Conservation (phyloP, 1,140 invertebrate species). For the Bursaphelenchus mucronatus region DNA sequence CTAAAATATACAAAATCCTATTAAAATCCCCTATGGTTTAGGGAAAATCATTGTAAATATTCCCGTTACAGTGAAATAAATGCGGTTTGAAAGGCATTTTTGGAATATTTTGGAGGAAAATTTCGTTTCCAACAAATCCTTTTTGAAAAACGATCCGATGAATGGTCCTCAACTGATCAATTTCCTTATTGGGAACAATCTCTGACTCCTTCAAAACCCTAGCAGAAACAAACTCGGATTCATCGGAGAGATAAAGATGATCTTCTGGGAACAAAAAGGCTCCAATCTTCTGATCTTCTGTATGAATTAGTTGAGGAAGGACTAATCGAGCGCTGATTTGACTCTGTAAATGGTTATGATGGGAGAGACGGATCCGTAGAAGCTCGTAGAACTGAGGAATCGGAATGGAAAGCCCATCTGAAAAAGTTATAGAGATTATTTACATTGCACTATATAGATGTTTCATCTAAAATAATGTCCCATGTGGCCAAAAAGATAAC, state of each 20-base stretch:
- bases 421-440: conserved; percentile 3
- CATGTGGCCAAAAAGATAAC: too few relatives aligned
- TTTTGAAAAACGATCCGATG: conserved; percentile 12
- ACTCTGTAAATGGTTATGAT: background rate
- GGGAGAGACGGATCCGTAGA: background rate
- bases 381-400: conserved; percentile 19
- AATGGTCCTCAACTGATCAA: conserved; percentile 11
- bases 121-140: background rate
- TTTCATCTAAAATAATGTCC: too few relatives aligned
- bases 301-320: conserved; percentile 7
- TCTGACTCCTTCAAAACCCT: background rate
- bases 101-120: conserved; percentile 4
- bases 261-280: conserved; percentile 8
- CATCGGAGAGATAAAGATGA: conserved; percentile 3
- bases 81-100: conserved; percentile 18
- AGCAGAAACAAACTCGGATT: background rate
- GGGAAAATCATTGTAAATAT: background rate
- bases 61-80: conserved; percentile 17
- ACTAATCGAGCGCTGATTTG: conserved; percentile 7
- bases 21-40: background rate
- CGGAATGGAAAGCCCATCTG: conserved; percentile 6
- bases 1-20: too few relatives aligned
- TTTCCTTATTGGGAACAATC: conserved; percentile 14
- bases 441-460: background rate
- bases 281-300: conserved; percentile 2